Base-by-base conservation (phyloP, 1,140 invertebrate species). In the Bombus fervidus region DNA sequence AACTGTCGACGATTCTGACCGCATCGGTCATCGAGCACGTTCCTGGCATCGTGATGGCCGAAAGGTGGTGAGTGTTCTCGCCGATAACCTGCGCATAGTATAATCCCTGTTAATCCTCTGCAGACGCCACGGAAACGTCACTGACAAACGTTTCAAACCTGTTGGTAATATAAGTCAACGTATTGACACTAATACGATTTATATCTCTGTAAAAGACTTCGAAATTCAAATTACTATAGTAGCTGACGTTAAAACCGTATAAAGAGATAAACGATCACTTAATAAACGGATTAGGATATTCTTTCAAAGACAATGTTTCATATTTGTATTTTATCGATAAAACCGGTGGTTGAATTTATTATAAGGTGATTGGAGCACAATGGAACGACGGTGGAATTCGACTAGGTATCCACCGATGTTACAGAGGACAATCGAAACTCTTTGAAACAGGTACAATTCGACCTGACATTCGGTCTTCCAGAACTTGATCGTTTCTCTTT, bases 21-120 rank as follows among this genome's bases (percentile, higher is more conserved):
- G 83, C 83, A 86, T 86, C 83, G 89, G 89, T 87, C 86, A 90
- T 90, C 83, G 85, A 90, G 89, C 89, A 90, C 81, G 90, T 90
- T 91, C 90, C 87, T 87, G 66, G 87, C 89, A 91, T 91, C 81
- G 80, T 87, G 84, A 83, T 85, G 81, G 83, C 83, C 79, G 82
- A 87, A 87, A 81, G 81, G 81, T 81, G 89, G 81, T 91, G 75
- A 91, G 80, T 83, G 81, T 82, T 77, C 85, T 76, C 85, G 87
- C 86, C 87, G 85, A 78, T 87, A 82, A 73, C 87, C 87, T 91
- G 78, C 80, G 39, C 64, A 89, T 12, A 91, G 85, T 87, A 74
- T 81, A 86, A 90, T 85, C 78, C 69, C 62, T 81, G 89, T 89
- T 90, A 90, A 87, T 90, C 57, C 57, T 85, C 80, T 41, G 74